Evolutionary conservation across 1,140 invertebrate genomes (phyloP).

Genomic region (Drosophila jambulina): DNA sequence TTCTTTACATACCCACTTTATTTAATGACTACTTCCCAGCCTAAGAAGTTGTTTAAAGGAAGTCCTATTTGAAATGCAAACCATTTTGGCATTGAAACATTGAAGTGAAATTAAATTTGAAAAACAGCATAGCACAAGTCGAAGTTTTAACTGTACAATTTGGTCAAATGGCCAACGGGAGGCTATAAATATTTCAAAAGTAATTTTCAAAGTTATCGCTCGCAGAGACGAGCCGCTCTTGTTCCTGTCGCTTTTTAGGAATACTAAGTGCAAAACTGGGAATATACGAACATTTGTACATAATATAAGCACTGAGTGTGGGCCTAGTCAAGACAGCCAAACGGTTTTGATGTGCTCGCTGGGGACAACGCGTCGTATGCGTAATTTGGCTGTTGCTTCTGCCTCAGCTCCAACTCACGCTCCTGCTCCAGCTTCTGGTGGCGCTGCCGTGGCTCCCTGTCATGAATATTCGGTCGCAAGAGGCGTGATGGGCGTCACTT

Average conservation of each 20-base stretch:
- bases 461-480: slow-evolving; percentile 52
- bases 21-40: background rate
- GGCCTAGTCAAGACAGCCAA: slow-evolving; percentile 18
- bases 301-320: slow-evolving; percentile 19
- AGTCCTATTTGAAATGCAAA: slow-evolving; percentile 1
- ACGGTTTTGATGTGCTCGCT: slow-evolving; percentile 42
- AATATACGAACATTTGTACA: slow-evolving; percentile 11
- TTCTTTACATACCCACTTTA: background rate
- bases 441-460: slow-evolving; percentile 18
- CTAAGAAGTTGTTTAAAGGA: background rate
- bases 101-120: slow-evolving; percentile 3
- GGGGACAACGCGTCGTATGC: slow-evolving; percentile 58
- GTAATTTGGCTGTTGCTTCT: slow-evolving; percentile 50
- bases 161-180: slow-evolving; percentile 37
- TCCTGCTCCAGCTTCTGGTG: slow-evolving; percentile 14
- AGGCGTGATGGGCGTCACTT: slow-evolving; percentile 12
- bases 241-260: background rate
- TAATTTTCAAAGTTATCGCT: slow-evolving; percentile 54
- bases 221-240: slow-evolving; percentile 9
- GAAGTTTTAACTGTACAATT: slow-evolving; percentile 18
- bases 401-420: slow-evolving; percentile 18
- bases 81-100: slow-evolving; percentile 9
- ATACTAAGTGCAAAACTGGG: slow-evolving; percentile 15
- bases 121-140: background rate
- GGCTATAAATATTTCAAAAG: slow-evolving; percentile 62